A percentile compares a stretch with the other conserved stretches of the same genome.
These are phyloP conservation scores for Caenorhabditis inopinata DNA, from an alignment of 1,140 invertebrate genomes.

Conservation along the genomic window DNA sequence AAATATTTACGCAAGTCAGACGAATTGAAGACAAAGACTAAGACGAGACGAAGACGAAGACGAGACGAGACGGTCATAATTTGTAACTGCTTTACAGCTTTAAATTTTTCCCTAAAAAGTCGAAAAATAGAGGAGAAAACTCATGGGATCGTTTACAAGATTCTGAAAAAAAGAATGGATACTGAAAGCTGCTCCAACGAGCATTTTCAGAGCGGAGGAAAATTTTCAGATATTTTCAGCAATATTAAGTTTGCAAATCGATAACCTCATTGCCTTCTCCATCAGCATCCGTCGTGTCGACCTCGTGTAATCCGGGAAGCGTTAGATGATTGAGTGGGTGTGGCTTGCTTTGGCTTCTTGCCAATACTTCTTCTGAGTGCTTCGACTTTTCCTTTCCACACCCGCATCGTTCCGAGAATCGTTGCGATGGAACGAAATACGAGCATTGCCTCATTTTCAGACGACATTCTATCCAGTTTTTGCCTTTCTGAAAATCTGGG, in stretches of 20 bases:
- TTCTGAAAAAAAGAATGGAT: no score
- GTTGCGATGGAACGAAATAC: constrained; percentile 74
- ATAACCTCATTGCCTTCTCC: background rate
- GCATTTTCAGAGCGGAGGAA: no score
- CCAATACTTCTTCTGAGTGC: constrained; percentile 37
- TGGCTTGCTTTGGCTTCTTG: background rate
- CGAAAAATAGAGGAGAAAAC: no score
- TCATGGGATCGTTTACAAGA: no score
- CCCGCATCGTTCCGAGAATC: constrained; percentile 45
- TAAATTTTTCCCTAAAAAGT: no score
- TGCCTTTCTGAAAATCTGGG: constrained; percentile 39
- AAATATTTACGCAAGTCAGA: no score
- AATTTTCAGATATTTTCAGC: background rate
- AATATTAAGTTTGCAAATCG: background rate
- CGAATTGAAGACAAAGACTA: no score
- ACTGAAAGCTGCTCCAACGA: no score
- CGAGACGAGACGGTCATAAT: no score
- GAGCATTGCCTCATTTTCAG: constrained; percentile 89
- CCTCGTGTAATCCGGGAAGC: constrained; percentile 1
- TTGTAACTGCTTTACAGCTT: no score
- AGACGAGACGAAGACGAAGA: no score
- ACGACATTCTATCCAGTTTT: constrained; percentile 83
- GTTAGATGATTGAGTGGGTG: background rate
- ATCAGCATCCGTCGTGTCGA: constrained; percentile 24
- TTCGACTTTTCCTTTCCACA: constrained; percentile 37